Evolutionary conservation across 2,888 invertebrate species (phyloP), one percentile per base, ranked within the genome.

Genomic region (Acheta domesticus): DNA sequence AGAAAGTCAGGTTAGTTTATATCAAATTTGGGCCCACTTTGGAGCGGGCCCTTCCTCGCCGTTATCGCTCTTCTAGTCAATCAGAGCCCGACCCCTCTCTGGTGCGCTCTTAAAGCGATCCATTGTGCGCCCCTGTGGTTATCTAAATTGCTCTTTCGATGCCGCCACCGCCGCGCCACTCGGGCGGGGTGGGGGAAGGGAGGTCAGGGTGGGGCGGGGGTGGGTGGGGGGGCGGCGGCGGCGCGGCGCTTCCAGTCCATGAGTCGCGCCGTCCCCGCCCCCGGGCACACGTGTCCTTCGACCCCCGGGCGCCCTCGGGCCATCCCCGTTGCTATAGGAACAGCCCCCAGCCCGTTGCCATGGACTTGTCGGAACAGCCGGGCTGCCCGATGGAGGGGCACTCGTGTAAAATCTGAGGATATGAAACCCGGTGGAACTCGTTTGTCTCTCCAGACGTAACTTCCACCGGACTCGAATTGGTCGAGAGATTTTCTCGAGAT

Each of bases 111-210:
- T 80, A 82, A 82, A 82, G 79, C 82, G 82, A 81, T 82, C 82
- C 79, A 82, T 82, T 82, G 82, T 82, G 80, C 75, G 78, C 74
- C 75, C 77, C 79, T 80, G 82, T 77, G 81, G 81, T 82, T 82
- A 82, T 82, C 82, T 82, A 82, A 82, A 82, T 82, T 82, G 82
- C 82, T 81, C 82, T 81, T 82, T 82, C 80, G 80, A 82, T 82
- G 81, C 80, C 76, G 19, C 50, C 50, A 19, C 50, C 50, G 62
- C 62, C 62, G 62, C 16, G 62, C 12, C 14, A 16, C 14, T 19
- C 14, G 62, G 62, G 62, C 16, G 12, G 62, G 16, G 62, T 2
- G 62, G 0, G 16, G 62, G 12, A 8, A 0, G 62, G 8, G 19
- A 21, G 20, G 74, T 4, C 73, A 50, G 23, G 36, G 20, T 23